Evolutionary conservation across 2,113 vertebrate genomes (phyloP), one percentile per base, ranked within the genome.

Genomic region (Hemichromis elongatus): DNA sequence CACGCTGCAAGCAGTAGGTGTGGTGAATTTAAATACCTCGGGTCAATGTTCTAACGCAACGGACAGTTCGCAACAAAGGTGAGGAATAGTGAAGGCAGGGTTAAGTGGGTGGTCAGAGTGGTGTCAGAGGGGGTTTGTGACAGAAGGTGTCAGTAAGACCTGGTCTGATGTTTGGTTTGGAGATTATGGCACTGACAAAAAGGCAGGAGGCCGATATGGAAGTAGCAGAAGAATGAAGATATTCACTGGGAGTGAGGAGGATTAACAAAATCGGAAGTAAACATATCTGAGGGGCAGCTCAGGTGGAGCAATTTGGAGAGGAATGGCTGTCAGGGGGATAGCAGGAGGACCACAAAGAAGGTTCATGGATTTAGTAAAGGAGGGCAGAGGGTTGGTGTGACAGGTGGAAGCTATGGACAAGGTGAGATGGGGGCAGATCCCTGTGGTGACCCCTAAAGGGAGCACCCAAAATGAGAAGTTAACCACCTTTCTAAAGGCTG

Each of bases 191-290:
- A 47, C 45, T 47, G 45, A 47, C 14, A 47, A 6, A 47, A 70
- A 70, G 1, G 21, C 37, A 45, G 37, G 13, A 70, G 14, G 21
- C 45, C 0, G 0, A 9, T 45, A 21, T 21, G 61, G 35, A 66
- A 21, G 61, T 66, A 21, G 19, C 40, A 40, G 35, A 66, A 37
- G 2, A 40, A 66, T 11, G 21, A 70, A 70, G 42, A 47, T 70
- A 1, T 47, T 70, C n/a, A 24, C 12, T 42, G 37, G 63, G 12
- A 68, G 61, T 40, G 61, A 66, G 11, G 21, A 40, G 33, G 59
- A 63, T 37, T 63, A 63, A 37, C 63, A 68, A 16, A 35, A 68
- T 68, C 12, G 42, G 35, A 68, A 68, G 42, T 42, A 2, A 68
- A 5, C 35, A 24, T 14, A 14, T 68, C 12, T 24, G 63, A 63